Evolutionary conservation across 2,113 vertebrate genomes (phyloP), one percentile per base, ranked within the genome.

Genomic region (Tragelaphus scriptus): DNA sequence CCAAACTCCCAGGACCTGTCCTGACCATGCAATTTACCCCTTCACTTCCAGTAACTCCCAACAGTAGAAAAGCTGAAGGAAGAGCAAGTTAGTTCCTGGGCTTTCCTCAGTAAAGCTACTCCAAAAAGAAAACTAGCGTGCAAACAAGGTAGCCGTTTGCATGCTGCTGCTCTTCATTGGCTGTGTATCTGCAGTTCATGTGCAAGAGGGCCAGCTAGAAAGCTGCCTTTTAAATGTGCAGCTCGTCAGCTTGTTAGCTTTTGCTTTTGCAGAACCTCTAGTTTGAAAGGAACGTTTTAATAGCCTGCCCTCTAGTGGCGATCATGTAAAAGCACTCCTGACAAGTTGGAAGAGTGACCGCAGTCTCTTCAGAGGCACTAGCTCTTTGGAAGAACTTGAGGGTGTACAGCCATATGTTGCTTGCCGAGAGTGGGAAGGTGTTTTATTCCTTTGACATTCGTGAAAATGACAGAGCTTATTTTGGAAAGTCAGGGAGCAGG

Each of bases 101-200:
- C 77, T 93, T 85, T 95, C 14, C 26, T 7, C 63, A 96, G 87
- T 98, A 96, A 97, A 97, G 90, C 91, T 14, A 80, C 59, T 96
- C 95, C 6, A 53, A 85, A 91, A 79, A 98, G 98, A 98, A 98
- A 96, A 94, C 95, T 96, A 96, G 40, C 36, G 15, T 26, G 17
- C 65, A 51, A 6, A 7, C 40, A 25, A 47, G 17, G 17, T 4
- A 21, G 47, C 19, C 7, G 44, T 40, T 26, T 16, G 19, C 44
- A 2, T 93, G 89, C 30, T 96, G 56, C 94, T 93, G 98, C 95
- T 92, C 55, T 92, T 97, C 93, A 21, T 26, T 63, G 1, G 0
- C 7, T 40, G 56, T 81, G 53, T 49, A 6, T 0, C 32, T 23
- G 32, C 49, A 2, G 16, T 85, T 2, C 2, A 32, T 1, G 21